Base-by-base conservation (phyloP, 2,888 invertebrate genomes). In the Cheilosia pagana region DNA sequence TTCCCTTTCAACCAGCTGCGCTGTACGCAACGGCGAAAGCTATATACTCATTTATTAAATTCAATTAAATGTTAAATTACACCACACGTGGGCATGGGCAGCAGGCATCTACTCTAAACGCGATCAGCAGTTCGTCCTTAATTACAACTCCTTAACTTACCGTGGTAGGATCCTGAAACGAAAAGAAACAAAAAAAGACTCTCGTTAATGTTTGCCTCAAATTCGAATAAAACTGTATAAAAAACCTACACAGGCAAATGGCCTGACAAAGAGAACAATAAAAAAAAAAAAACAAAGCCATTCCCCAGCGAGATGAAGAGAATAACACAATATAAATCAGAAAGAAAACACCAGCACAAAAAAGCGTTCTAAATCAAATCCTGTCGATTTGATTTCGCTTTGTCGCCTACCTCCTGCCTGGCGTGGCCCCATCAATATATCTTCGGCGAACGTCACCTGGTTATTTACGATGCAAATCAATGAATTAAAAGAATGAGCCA, bases 151-250 rank as follows among this genome's bases (percentile, higher is more conserved):
- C 3, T 59, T 57, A 75, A 89, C 92, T 88, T 90, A 92, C 92
- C 91, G 91, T 91, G 14, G 90, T 89, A 31, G 92, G 91, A 87
- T 92, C 92, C 92, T 92, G 92, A 76, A 92, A 92, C 50, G 14
- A 89, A 87, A 88, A 59, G 81, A 87, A 83, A 76, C n/a, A n/a
- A 78, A 79, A 52, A 31, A 31, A 35, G 12, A 53, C 35, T n/a
- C 45, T 63, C 12, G 19, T 70, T 81, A 75, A 72, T 19, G 50
- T 41, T 52, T 35, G 59, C 45, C 41, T 65, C 10, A 39, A 23
- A 71, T 23, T 43, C 57, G 14, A 52, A 72, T 55, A 39, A 60
- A 72, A 65, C 52, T 67, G 23, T 5, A 25, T 28, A 28, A 28
- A 28, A 28, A n/a, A n/a, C n/a, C 8, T 28, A 8, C n/a, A 68